Evolutionary conservation across 2,888 invertebrate genomes (phyloP).

Genomic region (Drosophila rellima): DNA sequence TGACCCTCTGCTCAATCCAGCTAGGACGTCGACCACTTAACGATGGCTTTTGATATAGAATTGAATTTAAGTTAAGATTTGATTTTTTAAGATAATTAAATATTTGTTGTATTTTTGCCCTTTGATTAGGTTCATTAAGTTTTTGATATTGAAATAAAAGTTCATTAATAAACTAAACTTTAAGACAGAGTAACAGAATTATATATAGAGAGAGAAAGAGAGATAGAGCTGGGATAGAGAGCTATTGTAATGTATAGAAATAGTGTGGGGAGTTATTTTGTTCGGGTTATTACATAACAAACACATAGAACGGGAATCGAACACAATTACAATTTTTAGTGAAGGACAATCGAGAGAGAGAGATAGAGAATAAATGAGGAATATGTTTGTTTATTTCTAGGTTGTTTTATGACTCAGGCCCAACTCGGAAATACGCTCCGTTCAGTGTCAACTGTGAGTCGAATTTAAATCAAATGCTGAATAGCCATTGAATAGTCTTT

Average conservation of each 20-base stretch:
- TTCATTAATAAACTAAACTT: conserved; percentile 70
- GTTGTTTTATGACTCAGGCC: conserved; percentile 55
- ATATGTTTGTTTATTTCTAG: conserved; percentile 5
- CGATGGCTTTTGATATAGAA: conserved; percentile 84
- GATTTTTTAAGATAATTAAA: conserved; percentile 43
- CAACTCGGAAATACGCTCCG: conserved; percentile 71
- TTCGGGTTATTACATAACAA: conserved; percentile 68
- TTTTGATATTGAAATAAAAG: conserved; percentile 68
- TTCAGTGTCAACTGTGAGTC: conserved; percentile 55
- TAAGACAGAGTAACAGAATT: conserved; percentile 40
- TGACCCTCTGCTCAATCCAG: conserved; percentile 86
- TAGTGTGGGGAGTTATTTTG: conserved; percentile 56
- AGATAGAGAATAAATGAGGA: conserved; percentile 30
- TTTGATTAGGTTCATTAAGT: conserved; percentile 42
- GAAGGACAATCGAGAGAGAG: conserved; percentile 20
- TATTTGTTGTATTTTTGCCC: conserved; percentile 49
- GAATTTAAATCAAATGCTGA: conserved; percentile 54
- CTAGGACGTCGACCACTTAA: conserved; percentile 86
- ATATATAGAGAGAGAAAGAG: conserved; percentile 14
- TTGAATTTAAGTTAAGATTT: conserved; percentile 64
- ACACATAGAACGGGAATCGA: conserved; percentile 67
- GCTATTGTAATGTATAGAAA: conserved; percentile 56
- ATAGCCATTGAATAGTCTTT: conserved; percentile 50
- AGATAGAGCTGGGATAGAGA: conserved; percentile 42
- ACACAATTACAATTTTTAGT: conserved; percentile 62